Conservation (phyloP, 2,888 invertebrate species). For the Conistra vaccinii region DNA sequence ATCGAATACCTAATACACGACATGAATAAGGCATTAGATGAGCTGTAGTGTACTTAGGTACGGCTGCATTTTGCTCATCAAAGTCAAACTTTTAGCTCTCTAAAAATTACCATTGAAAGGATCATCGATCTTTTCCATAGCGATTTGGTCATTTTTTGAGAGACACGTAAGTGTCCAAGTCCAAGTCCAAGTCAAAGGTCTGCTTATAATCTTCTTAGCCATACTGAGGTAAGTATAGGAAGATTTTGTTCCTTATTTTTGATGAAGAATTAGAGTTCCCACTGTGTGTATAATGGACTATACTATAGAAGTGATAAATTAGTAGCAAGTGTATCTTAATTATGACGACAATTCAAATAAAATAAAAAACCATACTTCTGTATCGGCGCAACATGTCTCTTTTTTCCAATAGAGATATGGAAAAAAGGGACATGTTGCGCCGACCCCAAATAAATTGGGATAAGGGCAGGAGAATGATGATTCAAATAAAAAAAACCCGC, state of each 20-base stretch:
- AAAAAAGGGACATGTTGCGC: too few species aligned
- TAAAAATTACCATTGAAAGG: neutral
- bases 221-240: too few species aligned
- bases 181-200: neutral
- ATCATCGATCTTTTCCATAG: neutral
- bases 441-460: too few species aligned
- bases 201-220: neutral
- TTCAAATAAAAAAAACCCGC: neutral
- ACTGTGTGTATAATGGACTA: too few species aligned
- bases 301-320: constrained; percentile 13
- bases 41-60: neutral
- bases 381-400: too few species aligned
- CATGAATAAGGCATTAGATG: constrained; percentile 38
- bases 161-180: too few species aligned
- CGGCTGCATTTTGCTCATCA: neutral
- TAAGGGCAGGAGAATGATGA: too few species aligned
- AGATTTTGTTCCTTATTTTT: neutral
- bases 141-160: neutral
- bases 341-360: neutral
- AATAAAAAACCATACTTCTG: too few species aligned
- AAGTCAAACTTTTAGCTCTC: neutral
- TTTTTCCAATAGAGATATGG: too few species aligned
- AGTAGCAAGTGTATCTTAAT: neutral
- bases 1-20: constrained; percentile 1
- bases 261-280: too few species aligned